phyloP scores from a whole-genome alignment of 2,888 invertebrate species.

The Baronia brevicornis region DNA sequence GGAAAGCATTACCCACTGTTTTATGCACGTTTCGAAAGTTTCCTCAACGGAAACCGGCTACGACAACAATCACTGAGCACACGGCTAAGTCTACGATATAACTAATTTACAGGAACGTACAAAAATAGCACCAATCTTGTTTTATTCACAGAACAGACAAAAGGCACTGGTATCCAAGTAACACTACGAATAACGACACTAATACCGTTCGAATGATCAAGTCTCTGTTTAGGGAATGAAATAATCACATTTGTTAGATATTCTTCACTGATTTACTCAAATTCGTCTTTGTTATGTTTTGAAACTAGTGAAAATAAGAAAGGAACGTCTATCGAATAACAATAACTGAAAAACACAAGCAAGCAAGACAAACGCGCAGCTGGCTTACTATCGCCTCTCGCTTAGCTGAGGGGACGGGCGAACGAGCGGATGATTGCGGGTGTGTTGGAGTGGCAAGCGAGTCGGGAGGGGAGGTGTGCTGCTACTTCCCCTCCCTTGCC shows the following conservation, averaged over 20 bases:
- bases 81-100: conserved; percentile 53
- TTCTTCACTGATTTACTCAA: conserved; percentile 46
- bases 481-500: conserved; percentile 23
- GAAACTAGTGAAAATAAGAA: conserved; percentile 44
- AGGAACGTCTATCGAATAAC: conserved; percentile 64
- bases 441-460: conserved; percentile 35
- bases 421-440: conserved; percentile 33
- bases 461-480: conserved; percentile 33
- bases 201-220: conserved; percentile 32
- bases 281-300: conserved; percentile 41
- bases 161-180: conserved; percentile 66
- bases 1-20: conserved; percentile 71
- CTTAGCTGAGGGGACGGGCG: conserved; percentile 42
- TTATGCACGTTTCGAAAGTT: conserved; percentile 73
- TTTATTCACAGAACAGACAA: conserved; percentile 65
- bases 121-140: conserved; percentile 57
- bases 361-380: conserved; percentile 51
- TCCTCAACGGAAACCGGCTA: conserved; percentile 70
- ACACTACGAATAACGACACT: conserved; percentile 46
- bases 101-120: conserved; percentile 53
- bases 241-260: conserved; percentile 31
- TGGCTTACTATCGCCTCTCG: conserved; percentile 62
- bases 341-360: conserved; percentile 71
- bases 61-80: conserved; percentile 74
- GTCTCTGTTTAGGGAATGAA: conserved; percentile 30